These are phyloP conservation scores for Cydia fagiglandana DNA, from an alignment of 1,140 invertebrate species.

Conservation along the genomic window DNA sequence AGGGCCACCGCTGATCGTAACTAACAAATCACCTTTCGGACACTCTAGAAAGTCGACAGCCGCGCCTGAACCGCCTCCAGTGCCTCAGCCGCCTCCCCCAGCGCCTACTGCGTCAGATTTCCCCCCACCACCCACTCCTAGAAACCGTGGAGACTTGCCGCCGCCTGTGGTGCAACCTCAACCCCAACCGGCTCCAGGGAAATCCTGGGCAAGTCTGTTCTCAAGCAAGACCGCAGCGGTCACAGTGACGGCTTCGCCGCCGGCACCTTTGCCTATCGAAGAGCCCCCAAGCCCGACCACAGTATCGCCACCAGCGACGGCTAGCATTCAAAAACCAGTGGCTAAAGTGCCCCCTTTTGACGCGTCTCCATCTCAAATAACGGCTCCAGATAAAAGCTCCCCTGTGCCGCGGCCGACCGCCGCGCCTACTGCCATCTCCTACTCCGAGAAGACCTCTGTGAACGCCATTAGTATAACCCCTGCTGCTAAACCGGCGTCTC, in stretches of 20 bases:
- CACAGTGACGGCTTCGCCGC: conserved; percentile 39
- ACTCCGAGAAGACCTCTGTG: conserved; percentile 74
- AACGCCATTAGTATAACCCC: conserved; percentile 64
- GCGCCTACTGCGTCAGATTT: conserved; percentile 76
- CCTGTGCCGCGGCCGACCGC: conserved; percentile 42
- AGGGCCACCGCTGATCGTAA: conserved; percentile 68
- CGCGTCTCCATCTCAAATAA: conserved; percentile 67
- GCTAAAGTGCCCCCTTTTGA: conserved; percentile 81
- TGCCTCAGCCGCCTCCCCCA: conserved; percentile 64
- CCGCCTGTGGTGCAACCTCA: conserved; percentile 56
- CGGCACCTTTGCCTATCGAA: conserved; percentile 43
- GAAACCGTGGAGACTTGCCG: conserved; percentile 63
- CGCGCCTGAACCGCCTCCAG: conserved; percentile 59
- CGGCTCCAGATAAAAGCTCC: conserved; percentile 54
- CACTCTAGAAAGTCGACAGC: conserved; percentile 64
- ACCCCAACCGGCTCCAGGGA: conserved; percentile 65
- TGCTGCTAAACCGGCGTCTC: conserved; percentile 54
- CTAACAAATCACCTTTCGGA: conserved; percentile 72
- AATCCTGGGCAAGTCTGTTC: conserved; percentile 77
- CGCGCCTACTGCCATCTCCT: conserved; percentile 57
- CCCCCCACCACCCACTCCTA: conserved; percentile 73
- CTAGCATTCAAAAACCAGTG: conserved; percentile 77
- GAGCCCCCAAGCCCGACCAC: conserved; percentile 64
- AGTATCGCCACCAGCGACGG: conserved; percentile 46
- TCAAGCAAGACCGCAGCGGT: conserved; percentile 58